Conservation (phyloP, 2,797 vertebrate species). For the Anniella stebbinsi region DNA sequence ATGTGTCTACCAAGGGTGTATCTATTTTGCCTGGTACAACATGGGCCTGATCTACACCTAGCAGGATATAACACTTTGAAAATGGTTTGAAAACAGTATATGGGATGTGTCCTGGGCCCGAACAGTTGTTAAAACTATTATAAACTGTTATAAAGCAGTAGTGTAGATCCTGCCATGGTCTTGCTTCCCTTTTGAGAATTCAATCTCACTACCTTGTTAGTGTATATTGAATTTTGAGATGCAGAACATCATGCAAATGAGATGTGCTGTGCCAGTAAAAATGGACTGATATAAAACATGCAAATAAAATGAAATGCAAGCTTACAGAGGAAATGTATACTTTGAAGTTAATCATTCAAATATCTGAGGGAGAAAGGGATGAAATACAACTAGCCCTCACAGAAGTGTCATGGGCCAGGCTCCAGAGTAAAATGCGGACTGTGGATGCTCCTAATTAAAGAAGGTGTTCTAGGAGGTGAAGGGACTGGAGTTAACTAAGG, state of each 20-base stretch:
- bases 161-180: too few relatives aligned
- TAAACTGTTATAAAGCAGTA: too few relatives aligned
- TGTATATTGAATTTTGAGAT: not conserved
- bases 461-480: not conserved
- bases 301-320: not conserved
- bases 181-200: conserved; percentile 4
- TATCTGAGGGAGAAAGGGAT: not conserved
- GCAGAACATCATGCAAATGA: not conserved
- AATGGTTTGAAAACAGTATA: too few relatives aligned
- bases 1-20: not conserved
- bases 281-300: not conserved
- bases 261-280: not conserved
- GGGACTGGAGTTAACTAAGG: not conserved
- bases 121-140: too few relatives aligned
- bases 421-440: not conserved
- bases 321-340: not conserved
- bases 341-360: not conserved
- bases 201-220: conserved; percentile 1
- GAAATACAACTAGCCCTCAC: not conserved
- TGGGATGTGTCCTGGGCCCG: too few relatives aligned
- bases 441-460: not conserved
- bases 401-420: not conserved
- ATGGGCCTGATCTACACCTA: too few relatives aligned
- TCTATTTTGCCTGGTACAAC: too few relatives aligned
- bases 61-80: too few relatives aligned